Evolutionary conservation across 2,113 vertebrate species (phyloP).

Genomic region (Plectropomus leopardus): DNA sequence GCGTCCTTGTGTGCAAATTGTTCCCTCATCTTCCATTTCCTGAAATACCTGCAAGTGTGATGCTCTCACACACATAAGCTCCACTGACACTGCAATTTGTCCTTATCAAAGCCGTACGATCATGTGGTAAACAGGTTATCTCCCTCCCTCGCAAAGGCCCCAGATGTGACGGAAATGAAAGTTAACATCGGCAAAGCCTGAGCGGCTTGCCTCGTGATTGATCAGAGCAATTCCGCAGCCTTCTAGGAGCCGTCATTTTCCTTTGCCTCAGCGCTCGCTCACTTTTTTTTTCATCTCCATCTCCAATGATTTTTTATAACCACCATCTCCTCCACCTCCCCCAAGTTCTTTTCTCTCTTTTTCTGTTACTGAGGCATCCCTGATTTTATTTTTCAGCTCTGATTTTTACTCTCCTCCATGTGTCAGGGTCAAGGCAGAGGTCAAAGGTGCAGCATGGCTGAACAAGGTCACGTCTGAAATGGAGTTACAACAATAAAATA

Average conservation of each 20-base stretch:
- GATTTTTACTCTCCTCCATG: constrained; percentile 20
- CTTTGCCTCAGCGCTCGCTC: constrained; percentile 16
- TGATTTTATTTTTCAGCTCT: constrained; percentile 24
- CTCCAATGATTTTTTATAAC: constrained; percentile 50
- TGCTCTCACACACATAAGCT: constrained; percentile 13
- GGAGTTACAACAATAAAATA: constrained; percentile 77
- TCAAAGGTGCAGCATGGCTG: constrained; percentile 52
- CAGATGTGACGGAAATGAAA: constrained; percentile 73
- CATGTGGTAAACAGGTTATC: constrained; percentile 71
- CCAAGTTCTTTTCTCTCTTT: constrained; percentile 34
- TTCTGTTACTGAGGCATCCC: not conserved
- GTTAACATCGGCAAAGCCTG: constrained; percentile 44
- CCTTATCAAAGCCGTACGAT: constrained; percentile 64
- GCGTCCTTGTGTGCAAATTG: constrained; percentile 16
- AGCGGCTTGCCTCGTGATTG: constrained; percentile 59
- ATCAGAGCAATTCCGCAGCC: constrained; percentile 63
- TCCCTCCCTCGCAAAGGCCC: constrained; percentile 37
- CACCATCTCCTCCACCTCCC: constrained; percentile 22
- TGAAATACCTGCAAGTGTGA: constrained; percentile 33
- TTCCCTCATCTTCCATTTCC: constrained; percentile 59
- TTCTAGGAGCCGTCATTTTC: constrained; percentile 50
- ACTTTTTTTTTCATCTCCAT: constrained; percentile 36
- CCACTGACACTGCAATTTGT: constrained; percentile 38
- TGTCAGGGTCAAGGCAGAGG: constrained; percentile 53
- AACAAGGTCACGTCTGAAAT: constrained; percentile 66